These are phyloP conservation scores for Xestia sexstrigata DNA, from an alignment of 2,888 invertebrate species.

Conservation along the genomic window DNA sequence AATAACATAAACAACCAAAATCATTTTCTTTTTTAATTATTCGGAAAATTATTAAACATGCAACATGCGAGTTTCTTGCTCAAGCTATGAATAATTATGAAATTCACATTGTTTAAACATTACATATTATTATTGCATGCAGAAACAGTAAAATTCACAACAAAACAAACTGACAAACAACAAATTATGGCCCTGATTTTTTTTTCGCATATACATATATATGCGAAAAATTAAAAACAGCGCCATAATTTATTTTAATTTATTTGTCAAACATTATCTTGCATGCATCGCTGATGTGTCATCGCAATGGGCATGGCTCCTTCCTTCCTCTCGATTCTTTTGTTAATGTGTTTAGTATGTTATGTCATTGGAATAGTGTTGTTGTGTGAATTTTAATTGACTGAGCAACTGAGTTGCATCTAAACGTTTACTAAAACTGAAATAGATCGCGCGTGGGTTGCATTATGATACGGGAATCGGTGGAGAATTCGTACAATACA, in stretches of 20 bases:
- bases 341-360: conserved; percentile 24
- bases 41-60: neutral
- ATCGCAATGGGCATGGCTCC: conserved; percentile 8
- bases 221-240: neutral
- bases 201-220: too few species aligned
- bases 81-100: neutral
- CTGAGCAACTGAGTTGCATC: conserved; percentile 7
- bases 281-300: conserved; percentile 7
- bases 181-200: too few species aligned
- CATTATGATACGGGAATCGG: conserved; percentile 4
- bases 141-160: neutral
- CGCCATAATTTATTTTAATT: conserved; percentile 12
- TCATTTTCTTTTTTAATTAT: neutral
- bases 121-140: neutral
- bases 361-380: conserved; percentile 20
- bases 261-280: conserved; percentile 23
- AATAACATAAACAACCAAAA: too few species aligned
- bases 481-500: conserved; percentile 10
- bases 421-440: conserved; percentile 22
- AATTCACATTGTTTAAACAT: neutral
- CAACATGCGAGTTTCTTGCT: neutral
- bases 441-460: conserved; percentile 29
- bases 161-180: too few species aligned
- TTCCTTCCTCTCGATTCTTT: conserved; percentile 42
- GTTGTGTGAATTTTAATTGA: conserved; percentile 20